Evolutionary conservation across 2,888 invertebrate species (phyloP), one percentile per base, ranked within the genome.

Genomic region (Drosophila meridiana): DNA sequence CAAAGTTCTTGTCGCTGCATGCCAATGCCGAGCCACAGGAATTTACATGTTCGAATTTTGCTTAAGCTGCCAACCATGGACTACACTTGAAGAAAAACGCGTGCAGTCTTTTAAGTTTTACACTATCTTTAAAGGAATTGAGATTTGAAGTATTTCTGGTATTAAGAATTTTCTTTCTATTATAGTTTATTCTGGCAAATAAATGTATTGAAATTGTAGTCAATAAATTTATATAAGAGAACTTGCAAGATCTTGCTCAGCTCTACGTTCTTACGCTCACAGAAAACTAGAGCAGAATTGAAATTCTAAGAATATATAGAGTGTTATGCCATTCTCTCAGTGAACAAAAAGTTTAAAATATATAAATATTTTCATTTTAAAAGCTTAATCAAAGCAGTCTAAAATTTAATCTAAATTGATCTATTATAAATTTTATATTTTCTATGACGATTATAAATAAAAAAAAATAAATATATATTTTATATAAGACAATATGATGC

Each of bases 21-120:
- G 61, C 75, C 68, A 40, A 63, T 72, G 77, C 75, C 77, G 52
- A 61, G 74, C 80, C 87, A 82, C 78, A 68, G 70, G 87, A 87
- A 86, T 87, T 83, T 87, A 55, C 83, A 83, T 81, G 81, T 72
- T 75, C 73, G 76, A 82, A 72, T 81, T 69, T 71, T 69, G 7
- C 56, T 69, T 66, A 81, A 70, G 76, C 83, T 70, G 52, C 38
- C 62, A 42, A 32, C 55, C 43, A 67, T 60, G 59, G 63, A 60
- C 58, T 72, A 53, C 28, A 32, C 58, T 58, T 9, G 3, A 20
- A 58, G 45, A 58, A 45, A 57, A 55, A 11, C 0, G 53, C 1
- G 9, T 20, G 9, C 2, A 20, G 4, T 0, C 14, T 14, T 13
- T 47, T 47, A 11, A 47, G 13, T 14, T 47, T 47, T 13, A 32